Evolutionary conservation across 1,140 invertebrate genomes (phyloP).

Genomic region (Aphaenogaster floridana): DNA sequence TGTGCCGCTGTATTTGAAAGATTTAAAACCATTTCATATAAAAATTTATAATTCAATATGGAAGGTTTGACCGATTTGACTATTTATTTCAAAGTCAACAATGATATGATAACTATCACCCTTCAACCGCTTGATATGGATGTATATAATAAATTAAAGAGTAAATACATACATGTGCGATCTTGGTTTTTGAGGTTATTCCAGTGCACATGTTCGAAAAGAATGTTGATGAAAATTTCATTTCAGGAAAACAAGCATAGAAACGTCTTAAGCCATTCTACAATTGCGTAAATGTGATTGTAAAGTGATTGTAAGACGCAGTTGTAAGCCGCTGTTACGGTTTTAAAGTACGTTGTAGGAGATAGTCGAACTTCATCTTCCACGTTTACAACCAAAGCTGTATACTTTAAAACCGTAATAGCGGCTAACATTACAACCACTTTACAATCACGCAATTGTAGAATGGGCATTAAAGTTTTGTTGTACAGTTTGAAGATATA

Average conservation of each 20-base stretch:
- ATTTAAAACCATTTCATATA: too few relatives aligned
- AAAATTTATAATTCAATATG: background rate
- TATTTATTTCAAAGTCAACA: background rate
- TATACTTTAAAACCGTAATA: too few relatives aligned
- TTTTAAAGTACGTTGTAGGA: too few relatives aligned
- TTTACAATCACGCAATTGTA: too few relatives aligned
- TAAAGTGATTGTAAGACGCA: too few relatives aligned
- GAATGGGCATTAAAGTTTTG: background rate
- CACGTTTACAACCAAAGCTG: too few relatives aligned
- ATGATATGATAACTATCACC: background rate
- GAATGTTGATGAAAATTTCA: background rate
- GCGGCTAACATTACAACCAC: too few relatives aligned
- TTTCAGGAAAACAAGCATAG: background rate
- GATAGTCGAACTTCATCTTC: too few relatives aligned
- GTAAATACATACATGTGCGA: background rate
- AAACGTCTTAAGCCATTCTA: background rate
- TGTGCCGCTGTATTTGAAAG: background rate
- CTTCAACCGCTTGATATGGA: background rate
- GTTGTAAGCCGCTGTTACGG: too few relatives aligned
- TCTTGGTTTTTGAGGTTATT: constrained; percentile 9
- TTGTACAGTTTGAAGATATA: constrained; percentile 6
- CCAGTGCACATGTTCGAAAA: background rate
- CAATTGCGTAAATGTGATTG: too few relatives aligned
- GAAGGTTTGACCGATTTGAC: background rate
- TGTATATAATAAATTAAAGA: constrained; percentile 7